These are phyloP conservation scores for Crepidodera aurea DNA, from an alignment of 2,888 invertebrate species.

Conservation along the genomic window DNA sequence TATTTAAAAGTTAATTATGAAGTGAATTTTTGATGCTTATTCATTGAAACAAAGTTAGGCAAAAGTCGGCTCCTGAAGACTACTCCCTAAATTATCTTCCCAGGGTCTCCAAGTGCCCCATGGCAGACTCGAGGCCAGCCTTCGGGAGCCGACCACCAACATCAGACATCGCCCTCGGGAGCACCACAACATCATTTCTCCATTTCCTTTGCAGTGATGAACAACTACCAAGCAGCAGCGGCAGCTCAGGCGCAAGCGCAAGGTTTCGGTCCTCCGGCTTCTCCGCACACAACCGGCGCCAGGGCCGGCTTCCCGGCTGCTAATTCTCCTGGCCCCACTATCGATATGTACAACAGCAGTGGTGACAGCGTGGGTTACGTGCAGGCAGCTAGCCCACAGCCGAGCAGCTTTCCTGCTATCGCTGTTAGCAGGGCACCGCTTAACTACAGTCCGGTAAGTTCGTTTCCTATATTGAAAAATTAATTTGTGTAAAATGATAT, in stretches of 20 bases:
- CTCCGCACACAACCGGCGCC: constrained; percentile 73
- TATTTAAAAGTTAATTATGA: too few species aligned
- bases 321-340: constrained; percentile 85
- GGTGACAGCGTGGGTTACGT: constrained; percentile 90
- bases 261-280: constrained; percentile 84
- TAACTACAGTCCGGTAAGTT: constrained; percentile 91
- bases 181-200: constrained; percentile 56
- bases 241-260: constrained; percentile 80
- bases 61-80: constrained; percentile 56
- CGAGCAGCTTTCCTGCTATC: constrained; percentile 93
- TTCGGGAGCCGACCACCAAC: constrained; percentile 55
- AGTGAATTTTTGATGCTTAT: not conserved
- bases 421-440: constrained; percentile 92
- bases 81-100: constrained; percentile 48
- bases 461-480: too few species aligned
- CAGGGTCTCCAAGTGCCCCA: constrained; percentile 55
- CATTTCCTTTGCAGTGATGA: constrained; percentile 82
- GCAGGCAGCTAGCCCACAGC: constrained; percentile 97
- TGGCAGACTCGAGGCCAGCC: constrained; percentile 48
- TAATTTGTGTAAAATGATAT: too few species aligned
- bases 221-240: constrained; percentile 89
- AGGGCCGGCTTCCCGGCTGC: constrained; percentile 72
- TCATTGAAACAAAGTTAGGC: not conserved
- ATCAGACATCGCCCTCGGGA: constrained; percentile 39
- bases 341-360: constrained; percentile 93